A percentile compares a stretch with the other conserved stretches of the same genome.
These are phyloP conservation scores for Murina feae DNA, from an alignment of 2,113 vertebrate species.

Conservation along the genomic window DNA sequence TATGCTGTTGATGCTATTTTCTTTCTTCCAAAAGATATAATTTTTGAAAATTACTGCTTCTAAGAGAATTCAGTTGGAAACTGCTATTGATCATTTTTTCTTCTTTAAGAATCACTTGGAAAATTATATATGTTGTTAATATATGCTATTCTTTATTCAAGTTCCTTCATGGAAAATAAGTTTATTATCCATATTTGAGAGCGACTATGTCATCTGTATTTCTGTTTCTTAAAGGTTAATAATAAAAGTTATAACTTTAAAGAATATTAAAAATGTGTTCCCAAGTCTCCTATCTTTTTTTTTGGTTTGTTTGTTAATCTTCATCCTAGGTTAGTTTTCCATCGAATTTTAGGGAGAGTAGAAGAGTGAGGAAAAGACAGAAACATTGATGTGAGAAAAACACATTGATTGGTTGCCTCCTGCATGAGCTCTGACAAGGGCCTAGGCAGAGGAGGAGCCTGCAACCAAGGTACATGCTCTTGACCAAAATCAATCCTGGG, in stretches of 20 bases:
- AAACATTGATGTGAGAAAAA: too few species aligned
- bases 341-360: too few species aligned
- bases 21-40: not conserved
- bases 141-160: not conserved
- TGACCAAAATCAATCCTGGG: too few species aligned
- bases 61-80: not conserved
- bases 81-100: not conserved
- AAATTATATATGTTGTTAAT: not conserved
- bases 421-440: too few species aligned
- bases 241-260: not conserved
- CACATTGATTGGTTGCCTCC: too few species aligned
- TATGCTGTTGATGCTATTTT: not conserved
- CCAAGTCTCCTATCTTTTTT: not conserved
- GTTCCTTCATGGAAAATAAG: not conserved
- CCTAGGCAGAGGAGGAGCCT: too few species aligned
- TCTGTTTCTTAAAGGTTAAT: not conserved
- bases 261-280: not conserved
- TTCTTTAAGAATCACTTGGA: not conserved
- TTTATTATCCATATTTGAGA: not conserved
- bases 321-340: too few species aligned
- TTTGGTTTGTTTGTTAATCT: too few species aligned
- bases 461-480: too few species aligned
- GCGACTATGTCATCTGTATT: not conserved
- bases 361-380: too few species aligned
- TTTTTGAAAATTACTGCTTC: conserved; percentile 13